Evolutionary conservation across 2,797 vertebrate genomes (phyloP), one percentile per base, ranked within the genome.

Genomic region (Pseudomugil gertrudae): DNA sequence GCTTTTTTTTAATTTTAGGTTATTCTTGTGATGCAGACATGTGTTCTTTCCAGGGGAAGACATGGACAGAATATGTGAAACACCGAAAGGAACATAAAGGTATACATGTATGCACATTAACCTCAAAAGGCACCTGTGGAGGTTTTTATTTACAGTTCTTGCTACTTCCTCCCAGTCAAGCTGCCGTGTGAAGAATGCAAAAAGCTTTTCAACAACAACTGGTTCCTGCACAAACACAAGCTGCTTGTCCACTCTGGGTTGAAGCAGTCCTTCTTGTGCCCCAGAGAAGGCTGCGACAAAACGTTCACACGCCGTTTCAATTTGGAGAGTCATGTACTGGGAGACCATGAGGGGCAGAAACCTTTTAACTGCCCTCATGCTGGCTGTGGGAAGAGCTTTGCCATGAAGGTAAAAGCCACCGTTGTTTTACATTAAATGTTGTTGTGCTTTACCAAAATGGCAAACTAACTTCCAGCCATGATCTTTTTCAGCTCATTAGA

Each of bases 31-130:
- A 90, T 76, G 92, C 91, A 35, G 93, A 93, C 29, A 75, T 65
- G 14, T 99, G 97, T 82, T 74, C 82, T 0, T 96, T 95, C 84
- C 76, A 87, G 6, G 97, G 87, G 57, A 96, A 95, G 73, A 99
- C 95, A 0, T 98, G 97, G 97, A 95, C 95, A 0, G 95, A 96
- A 24, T 95, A 95, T 80, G 79, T 92, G 84, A 95, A 94, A 67
- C 97, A 99, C 69, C 89, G 83, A 58, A 92, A 86, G 75, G 73
- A 81, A 36, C 97, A 98, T 64, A 75, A 80, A 94, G 94, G 97
- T 97, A 87, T 80, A 67, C 29, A 3, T 23, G 9, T 10, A 5
- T 9, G 19, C n/a, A n/a, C n/a, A n/a, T n/a, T n/a, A n/a, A n/a
- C n/a, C n/a, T n/a, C n/a, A n/a, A 15, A 40, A 19, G 17, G 0